Evolutionary conservation across 2,113 vertebrate species (phyloP).

Genomic region (Gambusia holbrooki): DNA sequence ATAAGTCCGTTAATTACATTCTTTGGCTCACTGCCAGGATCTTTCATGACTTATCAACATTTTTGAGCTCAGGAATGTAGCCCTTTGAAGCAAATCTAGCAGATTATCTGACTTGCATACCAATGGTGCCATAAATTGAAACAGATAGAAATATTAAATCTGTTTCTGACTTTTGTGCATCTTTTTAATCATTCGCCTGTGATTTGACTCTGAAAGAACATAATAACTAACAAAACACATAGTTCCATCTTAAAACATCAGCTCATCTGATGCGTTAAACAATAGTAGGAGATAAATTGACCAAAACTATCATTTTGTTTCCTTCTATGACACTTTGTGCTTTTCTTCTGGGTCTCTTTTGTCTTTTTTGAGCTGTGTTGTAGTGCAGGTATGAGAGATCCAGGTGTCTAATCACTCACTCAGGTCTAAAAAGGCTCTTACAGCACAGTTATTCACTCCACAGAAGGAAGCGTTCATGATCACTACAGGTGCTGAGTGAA

Average conservation of each 20-base stretch:
- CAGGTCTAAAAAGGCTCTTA: conserved; percentile 28
- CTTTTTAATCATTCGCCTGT: conserved; percentile 5
- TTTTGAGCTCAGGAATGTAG: conserved; percentile 28
- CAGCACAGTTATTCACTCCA: conserved; percentile 5
- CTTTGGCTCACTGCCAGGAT: conserved; percentile 42
- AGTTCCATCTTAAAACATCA: too few relatives aligned
- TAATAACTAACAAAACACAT: neutral
- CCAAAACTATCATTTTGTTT: neutral
- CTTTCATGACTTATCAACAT: conserved; percentile 49
- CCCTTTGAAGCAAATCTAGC: conserved; percentile 1
- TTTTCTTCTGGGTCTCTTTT: neutral
- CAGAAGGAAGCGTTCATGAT: conserved; percentile 9
- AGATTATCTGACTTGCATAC: conserved; percentile 23
- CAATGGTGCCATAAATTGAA: neutral
- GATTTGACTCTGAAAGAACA: neutral
- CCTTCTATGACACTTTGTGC: neutral
- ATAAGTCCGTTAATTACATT: conserved; percentile 68
- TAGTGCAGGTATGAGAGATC: neutral
- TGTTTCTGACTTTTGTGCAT: neutral
- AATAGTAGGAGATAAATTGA: too few relatives aligned
- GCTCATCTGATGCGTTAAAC: too few relatives aligned
- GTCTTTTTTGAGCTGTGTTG: conserved; percentile 17
- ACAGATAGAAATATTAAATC: neutral
- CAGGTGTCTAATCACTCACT: conserved; percentile 43
- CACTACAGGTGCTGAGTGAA: conserved; percentile 10